Percentiles rank a stretch among this genome's conserved stretches.
phyloP scores from a whole-genome alignment of 1,140 invertebrate genomes.

The Heliconius hermathena region DNA sequence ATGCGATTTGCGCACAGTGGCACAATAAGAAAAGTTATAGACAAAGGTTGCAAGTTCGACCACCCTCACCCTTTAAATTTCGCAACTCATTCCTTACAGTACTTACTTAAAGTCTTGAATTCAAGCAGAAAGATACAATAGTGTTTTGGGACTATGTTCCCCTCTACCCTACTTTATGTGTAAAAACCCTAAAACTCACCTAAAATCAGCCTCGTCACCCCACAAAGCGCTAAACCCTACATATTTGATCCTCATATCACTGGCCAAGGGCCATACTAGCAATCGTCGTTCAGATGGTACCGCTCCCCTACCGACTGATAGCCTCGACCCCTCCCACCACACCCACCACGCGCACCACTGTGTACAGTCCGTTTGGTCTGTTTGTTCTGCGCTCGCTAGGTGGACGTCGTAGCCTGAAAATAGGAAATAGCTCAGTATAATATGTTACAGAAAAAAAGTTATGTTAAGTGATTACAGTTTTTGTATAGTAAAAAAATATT shows the following conservation, averaged over 20 bases:
- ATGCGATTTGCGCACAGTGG: no score
- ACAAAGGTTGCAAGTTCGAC: no score
- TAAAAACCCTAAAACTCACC: conserved; percentile 61
- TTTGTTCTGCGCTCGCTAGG: conserved; percentile 80
- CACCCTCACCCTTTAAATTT: no score
- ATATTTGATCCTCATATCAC: conserved; percentile 82
- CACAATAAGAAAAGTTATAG: no score
- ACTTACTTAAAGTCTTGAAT: no score
- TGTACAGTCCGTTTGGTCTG: conserved; percentile 76
- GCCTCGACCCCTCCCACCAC: conserved; percentile 82
- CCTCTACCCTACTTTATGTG: no score
- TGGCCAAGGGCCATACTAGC: conserved; percentile 83
- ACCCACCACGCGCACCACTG: conserved; percentile 84
- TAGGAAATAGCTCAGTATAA: neutral
- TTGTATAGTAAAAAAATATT: no score
- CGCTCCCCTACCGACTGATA: conserved; percentile 82
- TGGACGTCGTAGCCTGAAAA: conserved; percentile 83
- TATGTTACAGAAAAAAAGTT: neutral
- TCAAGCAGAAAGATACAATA: no score
- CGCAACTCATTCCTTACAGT: no score
- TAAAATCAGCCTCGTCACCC: conserved; percentile 84
- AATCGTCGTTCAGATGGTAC: conserved; percentile 75
- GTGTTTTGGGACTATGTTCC: no score
- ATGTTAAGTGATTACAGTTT: no score
- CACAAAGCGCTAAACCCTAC: conserved; percentile 84